A percentile compares a stretch with the other conserved stretches of the same genome.
Conservation (phyloP, 2,888 invertebrate genomes). For the Drosophila tripunctata region DNA sequence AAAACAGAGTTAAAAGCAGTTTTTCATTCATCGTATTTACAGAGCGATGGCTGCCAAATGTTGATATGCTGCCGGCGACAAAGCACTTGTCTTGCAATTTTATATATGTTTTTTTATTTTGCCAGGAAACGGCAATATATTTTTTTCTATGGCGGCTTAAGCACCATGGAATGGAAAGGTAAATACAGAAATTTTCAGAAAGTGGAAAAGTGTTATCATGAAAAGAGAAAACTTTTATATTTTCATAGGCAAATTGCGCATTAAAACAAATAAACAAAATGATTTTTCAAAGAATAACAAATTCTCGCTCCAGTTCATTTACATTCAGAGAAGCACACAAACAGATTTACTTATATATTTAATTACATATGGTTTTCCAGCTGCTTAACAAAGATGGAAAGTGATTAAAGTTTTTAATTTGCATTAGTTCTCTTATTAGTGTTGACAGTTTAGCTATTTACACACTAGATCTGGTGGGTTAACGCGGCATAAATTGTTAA, state of each 20-base stretch:
- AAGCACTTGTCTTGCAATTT: constrained; percentile 34
- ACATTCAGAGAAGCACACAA: no score
- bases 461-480: no score
- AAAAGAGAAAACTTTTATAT: background rate
- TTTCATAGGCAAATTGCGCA: background rate
- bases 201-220: background rate
- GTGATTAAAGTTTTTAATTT: no score
- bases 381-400: no score
- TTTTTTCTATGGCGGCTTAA: constrained; percentile 12
- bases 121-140: constrained; percentile 10
- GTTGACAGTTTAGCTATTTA: no score
- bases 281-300: no score
- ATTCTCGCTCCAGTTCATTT: no score
- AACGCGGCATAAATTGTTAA: no score
- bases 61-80: constrained; percentile 57
- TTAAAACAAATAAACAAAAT: background rate
- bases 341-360: no score
- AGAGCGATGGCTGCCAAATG: constrained; percentile 36
- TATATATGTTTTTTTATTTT: background rate
- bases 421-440: no score
- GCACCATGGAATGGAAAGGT: constrained; percentile 23
- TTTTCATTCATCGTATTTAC: constrained; percentile 41
- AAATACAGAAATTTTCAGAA: background rate
- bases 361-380: no score
- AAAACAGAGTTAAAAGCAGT: constrained; percentile 30